A percentile compares a stretch with the other conserved stretches of the same genome.
These are phyloP conservation scores for Taurulus bubalis DNA, from an alignment of 2,113 vertebrate species.

Conservation along the genomic window DNA sequence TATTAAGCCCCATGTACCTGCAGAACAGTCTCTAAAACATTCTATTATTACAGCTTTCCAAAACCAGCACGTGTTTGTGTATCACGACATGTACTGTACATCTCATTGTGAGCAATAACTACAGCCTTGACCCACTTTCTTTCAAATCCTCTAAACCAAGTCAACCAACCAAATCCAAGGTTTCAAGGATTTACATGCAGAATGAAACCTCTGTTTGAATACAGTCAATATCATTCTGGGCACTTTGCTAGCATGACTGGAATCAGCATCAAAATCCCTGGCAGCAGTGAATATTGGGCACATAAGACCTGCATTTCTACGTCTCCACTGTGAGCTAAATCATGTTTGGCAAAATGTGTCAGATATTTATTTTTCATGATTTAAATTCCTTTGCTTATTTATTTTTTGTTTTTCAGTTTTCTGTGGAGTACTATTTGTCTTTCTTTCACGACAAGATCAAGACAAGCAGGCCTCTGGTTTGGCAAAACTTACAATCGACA, in stretches of 20 bases:
- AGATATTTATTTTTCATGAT: slow-evolving; percentile 28
- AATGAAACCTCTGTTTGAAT: slow-evolving; percentile 60
- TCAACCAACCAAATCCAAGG: slow-evolving; percentile 31
- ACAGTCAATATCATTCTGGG: slow-evolving; percentile 43
- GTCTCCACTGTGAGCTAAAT: slow-evolving; percentile 29
- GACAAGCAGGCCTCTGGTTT: slow-evolving; percentile 49
- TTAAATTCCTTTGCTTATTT: slow-evolving; percentile 42
- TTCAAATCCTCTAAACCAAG: slow-evolving; percentile 54
- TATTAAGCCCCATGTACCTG: slow-evolving; percentile 26
- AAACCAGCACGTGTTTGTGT: not conserved
- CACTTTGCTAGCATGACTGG: slow-evolving; percentile 42
- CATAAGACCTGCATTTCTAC: slow-evolving; percentile 28
- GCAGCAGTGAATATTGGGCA: slow-evolving; percentile 39
- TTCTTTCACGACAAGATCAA: slow-evolving; percentile 19
- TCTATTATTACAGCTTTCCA: not conserved
- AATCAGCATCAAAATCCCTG: slow-evolving; percentile 51
- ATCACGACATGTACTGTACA: slow-evolving; percentile 13
- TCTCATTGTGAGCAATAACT: slow-evolving; percentile 36
- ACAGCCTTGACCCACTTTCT: slow-evolving; percentile 46
- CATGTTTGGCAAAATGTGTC: slow-evolving; percentile 38
- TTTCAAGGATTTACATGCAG: slow-evolving; percentile 60
- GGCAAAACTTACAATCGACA: slow-evolving; percentile 44
- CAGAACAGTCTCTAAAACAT: slow-evolving; percentile 1
- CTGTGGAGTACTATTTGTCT: slow-evolving; percentile 42
- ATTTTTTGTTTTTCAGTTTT: slow-evolving; percentile 30